Conservation (phyloP, 2,888 invertebrate genomes). For the Agrypnus murinus region DNA sequence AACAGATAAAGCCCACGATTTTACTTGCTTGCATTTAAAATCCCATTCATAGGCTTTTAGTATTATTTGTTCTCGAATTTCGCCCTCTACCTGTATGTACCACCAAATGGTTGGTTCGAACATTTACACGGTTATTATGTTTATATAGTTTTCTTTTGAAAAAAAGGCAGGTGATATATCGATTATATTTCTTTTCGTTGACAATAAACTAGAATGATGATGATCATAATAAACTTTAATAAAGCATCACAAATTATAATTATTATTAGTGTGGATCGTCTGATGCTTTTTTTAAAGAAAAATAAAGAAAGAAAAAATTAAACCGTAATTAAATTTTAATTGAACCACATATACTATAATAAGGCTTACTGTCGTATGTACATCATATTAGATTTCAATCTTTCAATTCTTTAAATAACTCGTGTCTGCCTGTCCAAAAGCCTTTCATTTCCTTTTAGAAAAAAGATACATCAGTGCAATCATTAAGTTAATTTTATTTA, state of each 20-base stretch:
- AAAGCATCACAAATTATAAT: constrained; percentile 11
- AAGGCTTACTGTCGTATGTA: constrained; percentile 1
- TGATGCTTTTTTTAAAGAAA: not conserved
- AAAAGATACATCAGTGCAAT: too few relatives aligned
- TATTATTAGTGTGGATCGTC: not conserved
- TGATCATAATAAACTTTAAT: not conserved
- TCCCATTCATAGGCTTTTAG: constrained; percentile 19
- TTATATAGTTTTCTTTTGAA: not conserved
- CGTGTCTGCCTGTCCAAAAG: too few relatives aligned
- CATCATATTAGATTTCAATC: constrained; percentile 7
- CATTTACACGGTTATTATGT: constrained; percentile 23
- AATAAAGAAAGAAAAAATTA: constrained; percentile 10
- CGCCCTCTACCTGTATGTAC: constrained; percentile 28
- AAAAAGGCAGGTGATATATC: not conserved
- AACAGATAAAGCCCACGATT: constrained; percentile 44
- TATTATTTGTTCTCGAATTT: constrained; percentile 24
- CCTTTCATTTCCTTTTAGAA: too few relatives aligned
- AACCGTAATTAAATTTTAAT: constrained; percentile 16
- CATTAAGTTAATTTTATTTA: too few relatives aligned
- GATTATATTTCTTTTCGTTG: not conserved
- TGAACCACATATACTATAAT: not conserved
- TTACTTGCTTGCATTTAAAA: constrained; percentile 30
- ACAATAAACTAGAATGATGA: too few relatives aligned
- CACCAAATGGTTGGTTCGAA: not conserved
- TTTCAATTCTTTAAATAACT: constrained; percentile 11